Base-by-base conservation (phyloP, 2,888 invertebrate species). In the Argyresthia albistria region DNA sequence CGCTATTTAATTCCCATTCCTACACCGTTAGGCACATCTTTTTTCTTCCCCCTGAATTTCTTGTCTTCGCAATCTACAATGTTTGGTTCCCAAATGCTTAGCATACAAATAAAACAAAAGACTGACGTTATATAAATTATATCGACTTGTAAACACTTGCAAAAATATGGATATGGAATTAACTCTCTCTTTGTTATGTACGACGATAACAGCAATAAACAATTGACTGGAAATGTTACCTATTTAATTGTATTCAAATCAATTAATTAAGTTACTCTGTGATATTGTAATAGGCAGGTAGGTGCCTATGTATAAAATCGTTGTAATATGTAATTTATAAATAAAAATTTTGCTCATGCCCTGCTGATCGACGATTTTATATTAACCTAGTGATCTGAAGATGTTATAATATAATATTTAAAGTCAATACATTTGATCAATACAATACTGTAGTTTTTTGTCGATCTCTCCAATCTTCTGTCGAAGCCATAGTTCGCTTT, bases 361-460 rank as follows among this genome's bases (percentile, higher is more conserved):
- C 25, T 11, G 11, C 1, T 43, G 14, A 48, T 15, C 48, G 37
- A 48, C 37, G 6, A 35, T 16, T 6, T 25, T 14, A 14, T 42
- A 48, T 42, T 43, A n/a, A n/a, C n/a, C n/a, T n/a, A 47, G 35
- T 53, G 53, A 53, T 53, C 53, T 53, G 45, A 51, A 15, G 9
- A 45, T 51, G 51, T 36, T 25, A 42, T 43, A 53, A 51, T 53
- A 53, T 6, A 2, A 25, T 25, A 6, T 25, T 25, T 25, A 25
- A 25, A 56, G 52, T 54, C 12, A 52, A 37, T 54, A 37, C 73
- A 83, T 75, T 76, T 77, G 72, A 60, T 80, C 77, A 56, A 84
- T 75, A 65, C 86, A 87, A 57, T 60, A 58, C 58, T 74, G 63
- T 45, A 83, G 65, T 57, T 79, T 62, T 66, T 78, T 75, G 58